Base-by-base conservation (phyloP, 2,797 vertebrate species). In the Chaetophractus vellerosus region DNA sequence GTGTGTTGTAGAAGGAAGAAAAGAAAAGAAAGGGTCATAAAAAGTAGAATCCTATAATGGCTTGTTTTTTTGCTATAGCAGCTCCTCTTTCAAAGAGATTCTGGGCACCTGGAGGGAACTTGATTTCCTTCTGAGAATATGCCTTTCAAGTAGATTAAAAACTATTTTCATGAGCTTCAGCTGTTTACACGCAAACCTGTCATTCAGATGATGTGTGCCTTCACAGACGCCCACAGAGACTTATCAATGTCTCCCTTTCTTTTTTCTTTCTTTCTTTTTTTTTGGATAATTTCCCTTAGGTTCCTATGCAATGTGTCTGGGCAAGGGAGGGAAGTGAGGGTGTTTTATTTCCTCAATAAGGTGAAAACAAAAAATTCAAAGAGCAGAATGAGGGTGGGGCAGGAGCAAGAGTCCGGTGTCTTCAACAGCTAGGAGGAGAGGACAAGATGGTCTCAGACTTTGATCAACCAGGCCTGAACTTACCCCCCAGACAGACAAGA, bases 131-230 rank as follows among this genome's bases (percentile, higher is more conserved):
- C 76, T 36, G 91, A 96, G 95, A 95, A 78, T 82, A 82, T 83
- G 83, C 81, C 94, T 97, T 97, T 98, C 96, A 97, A 98, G 91
- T 92, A 96, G 94, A 97, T 97, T 97, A 96, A 97, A 97, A 97
- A 96, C 86, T 94, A 86, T 97, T 97, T 97, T 94, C 94, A 82
- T 59, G 90, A 96, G 90, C 78, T 86, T 74, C 1, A 19, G 95
- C 96, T 98, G 96, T 97, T 98, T 96, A 94, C 97, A 92, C 92
- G 93, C 96, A 97, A 97, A 97, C 93, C 96, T 97, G 95, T 97
- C 97, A 88, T 80, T 97, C 96, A 95, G 90, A 90, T 50, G 93
- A 82, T 80, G n/a, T 64, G 91, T 68, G 93, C 71, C 93, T 95
- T 95, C 75, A 57, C 95, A 91, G 91, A 81, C 11, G 5, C 95